Base-by-base conservation (phyloP, 2,888 invertebrate genomes). In the Clanis bilineata region DNA sequence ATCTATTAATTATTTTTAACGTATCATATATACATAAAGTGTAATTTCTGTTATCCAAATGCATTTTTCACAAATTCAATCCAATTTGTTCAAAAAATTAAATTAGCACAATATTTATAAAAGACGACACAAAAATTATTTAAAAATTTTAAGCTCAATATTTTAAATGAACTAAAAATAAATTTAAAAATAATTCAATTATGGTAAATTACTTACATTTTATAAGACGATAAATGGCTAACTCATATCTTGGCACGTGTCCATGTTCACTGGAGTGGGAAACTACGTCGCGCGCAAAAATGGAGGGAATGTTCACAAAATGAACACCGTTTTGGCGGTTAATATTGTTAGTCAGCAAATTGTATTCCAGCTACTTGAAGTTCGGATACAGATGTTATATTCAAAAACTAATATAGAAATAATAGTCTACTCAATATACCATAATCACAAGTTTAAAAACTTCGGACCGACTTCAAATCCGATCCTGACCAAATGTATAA, bases 201-300 rank as follows among this genome's bases (percentile, higher is more conserved):
- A 36, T 22, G 45, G 10, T 44, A 23, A 22, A 9, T 47, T n/a
- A 28, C 47, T 47, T 47, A 51, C 51, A 32, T 51, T 44, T 43
- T 45, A 9, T 15, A 55, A 38, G 25, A 5, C 43, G 23, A 22
- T 44, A 59, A 56, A 56, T 59, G 56, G 56, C 23, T 56, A 44
- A 56, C 59, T 56, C 55, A 36, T 39, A 38, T 59, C 39, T 25
- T 59, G 56, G 59, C 56, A 38, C 44, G 45, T 12, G 36, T 36
- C 59, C 59, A 56, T 45, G 36, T 32, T 44, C 45, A 38, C n/a
- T 43, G 23, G 43, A 10, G 41, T 25, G 43, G 15, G 25, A 59
- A 44, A 55, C 21, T 28, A 56, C 51, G 47, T 23, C 44, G 44
- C 23, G 44, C 23, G 9, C 22, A 43, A 56, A 59, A 56, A 45